These are phyloP conservation scores for Lepidurus apus DNA, from an alignment of 1,140 invertebrate genomes.

Conservation along the genomic window DNA sequence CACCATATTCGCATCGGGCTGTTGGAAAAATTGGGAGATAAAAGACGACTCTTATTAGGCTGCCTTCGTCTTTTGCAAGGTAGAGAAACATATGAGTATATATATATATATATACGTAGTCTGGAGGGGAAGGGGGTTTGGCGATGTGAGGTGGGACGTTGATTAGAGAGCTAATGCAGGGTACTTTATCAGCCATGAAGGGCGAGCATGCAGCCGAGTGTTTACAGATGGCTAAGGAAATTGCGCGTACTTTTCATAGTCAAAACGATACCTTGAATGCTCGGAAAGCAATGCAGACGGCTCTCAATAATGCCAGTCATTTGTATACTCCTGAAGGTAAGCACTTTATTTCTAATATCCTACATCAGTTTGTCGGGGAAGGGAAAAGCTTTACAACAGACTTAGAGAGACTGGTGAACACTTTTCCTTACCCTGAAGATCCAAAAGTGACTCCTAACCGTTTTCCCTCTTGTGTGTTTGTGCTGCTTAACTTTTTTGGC, in stretches of 20 bases:
- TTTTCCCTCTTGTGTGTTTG: too few species aligned
- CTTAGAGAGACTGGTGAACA: neutral
- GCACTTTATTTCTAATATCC: constrained; percentile 30
- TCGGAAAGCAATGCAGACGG: constrained; percentile 65
- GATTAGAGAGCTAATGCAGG: neutral
- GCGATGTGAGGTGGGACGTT: neutral
- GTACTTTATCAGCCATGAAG: constrained; percentile 46
- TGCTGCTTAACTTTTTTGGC: neutral
- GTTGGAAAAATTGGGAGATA: constrained; percentile 63
- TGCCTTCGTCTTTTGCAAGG: constrained; percentile 65
- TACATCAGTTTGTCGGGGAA: constrained; percentile 1
- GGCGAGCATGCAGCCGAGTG: constrained; percentile 60
- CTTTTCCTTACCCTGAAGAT: too few species aligned
- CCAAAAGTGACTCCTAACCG: too few species aligned
- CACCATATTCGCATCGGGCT: constrained; percentile 58
- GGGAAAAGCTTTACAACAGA: neutral
- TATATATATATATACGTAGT: neutral
- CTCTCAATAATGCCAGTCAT: constrained; percentile 53
- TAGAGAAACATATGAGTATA: constrained; percentile 30
- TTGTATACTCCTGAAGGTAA: constrained; percentile 47
- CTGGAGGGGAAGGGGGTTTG: neutral
- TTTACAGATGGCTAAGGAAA: constrained; percentile 66
- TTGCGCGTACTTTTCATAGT: constrained; percentile 67
- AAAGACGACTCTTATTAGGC: constrained; percentile 61
- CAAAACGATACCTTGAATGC: constrained; percentile 67